These are phyloP conservation scores for Dolichallabes microphthalmus DNA, from an alignment of 2,113 vertebrate species.

Conservation along the genomic window DNA sequence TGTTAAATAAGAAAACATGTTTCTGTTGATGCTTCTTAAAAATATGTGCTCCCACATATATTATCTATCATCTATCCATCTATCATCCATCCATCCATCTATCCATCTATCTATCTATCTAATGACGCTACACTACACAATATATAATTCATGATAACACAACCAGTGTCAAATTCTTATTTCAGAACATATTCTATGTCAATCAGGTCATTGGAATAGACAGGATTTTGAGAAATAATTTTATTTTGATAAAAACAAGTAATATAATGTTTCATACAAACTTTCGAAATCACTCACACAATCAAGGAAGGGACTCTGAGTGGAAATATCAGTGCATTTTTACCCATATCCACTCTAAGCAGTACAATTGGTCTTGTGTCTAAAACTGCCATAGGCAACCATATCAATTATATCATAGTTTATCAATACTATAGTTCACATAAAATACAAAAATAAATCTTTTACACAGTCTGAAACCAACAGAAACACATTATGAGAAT, in stretches of 20 bases:
- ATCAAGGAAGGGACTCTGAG: not conserved
- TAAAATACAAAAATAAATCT: not conserved
- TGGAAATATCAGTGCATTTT: not conserved
- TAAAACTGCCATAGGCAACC: not conserved
- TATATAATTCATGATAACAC: not conserved
- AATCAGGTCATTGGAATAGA: not conserved
- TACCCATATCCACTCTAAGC: not conserved
- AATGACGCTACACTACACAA: not conserved
- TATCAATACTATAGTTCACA: not conserved
- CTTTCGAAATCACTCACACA: not conserved
- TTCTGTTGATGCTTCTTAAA: not conserved
- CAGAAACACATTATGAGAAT: not conserved
- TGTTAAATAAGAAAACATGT: slow-evolving; percentile 3
- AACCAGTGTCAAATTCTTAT: slow-evolving; percentile 2
- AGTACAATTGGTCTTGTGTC: not conserved
- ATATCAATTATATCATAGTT: not conserved
- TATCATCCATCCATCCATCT: no score
- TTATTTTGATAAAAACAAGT: not conserved
- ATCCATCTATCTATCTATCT: not conserved
- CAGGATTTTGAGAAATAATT: not conserved
- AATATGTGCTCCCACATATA: not conserved
- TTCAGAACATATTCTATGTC: not conserved
- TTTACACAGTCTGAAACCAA: not conserved
- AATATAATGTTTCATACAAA: not conserved
- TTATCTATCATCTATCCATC: not conserved